Evolutionary conservation across 2,888 invertebrate species (phyloP).

Genomic region (Tenthredo mesomela): DNA sequence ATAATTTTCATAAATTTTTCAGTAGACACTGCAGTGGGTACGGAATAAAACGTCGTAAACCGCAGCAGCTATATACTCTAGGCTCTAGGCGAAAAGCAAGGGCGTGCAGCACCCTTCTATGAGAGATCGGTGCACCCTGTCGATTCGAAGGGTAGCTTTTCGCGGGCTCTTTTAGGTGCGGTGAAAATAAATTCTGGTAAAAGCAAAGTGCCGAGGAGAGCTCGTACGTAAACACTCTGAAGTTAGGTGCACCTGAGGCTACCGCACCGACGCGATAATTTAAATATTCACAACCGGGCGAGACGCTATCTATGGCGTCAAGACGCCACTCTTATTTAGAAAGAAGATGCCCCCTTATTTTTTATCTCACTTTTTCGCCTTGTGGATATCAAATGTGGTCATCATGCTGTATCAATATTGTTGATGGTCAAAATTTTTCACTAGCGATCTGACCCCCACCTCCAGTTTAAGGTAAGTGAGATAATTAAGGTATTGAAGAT

Average conservation of each 20-base stretch:
- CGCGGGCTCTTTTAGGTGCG: constrained; percentile 27
- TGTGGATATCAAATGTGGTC: background rate
- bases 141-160: constrained; percentile 45
- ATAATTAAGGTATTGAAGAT: background rate
- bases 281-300: constrained; percentile 29
- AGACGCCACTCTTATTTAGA: constrained; percentile 1
- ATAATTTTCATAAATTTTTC: constrained; percentile 21
- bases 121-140: constrained; percentile 31
- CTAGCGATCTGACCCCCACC: background rate
- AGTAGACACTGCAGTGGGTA: background rate
- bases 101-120: constrained; percentile 20
- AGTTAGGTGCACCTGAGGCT: constrained; percentile 70
- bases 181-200: constrained; percentile 69
- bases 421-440: background rate
- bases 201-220: constrained; percentile 67
- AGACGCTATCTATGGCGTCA: background rate
- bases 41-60: constrained; percentile 28
- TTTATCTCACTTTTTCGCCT: background rate
- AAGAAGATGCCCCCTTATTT: background rate
- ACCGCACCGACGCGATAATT: constrained; percentile 52
- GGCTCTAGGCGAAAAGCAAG: background rate
- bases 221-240: constrained; percentile 66
- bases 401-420: background rate
- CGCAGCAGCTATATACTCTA: constrained; percentile 8
- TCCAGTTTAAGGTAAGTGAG: background rate